Conservation (phyloP, 2,113 vertebrate genomes). For the Ellobius talpinus region DNA sequence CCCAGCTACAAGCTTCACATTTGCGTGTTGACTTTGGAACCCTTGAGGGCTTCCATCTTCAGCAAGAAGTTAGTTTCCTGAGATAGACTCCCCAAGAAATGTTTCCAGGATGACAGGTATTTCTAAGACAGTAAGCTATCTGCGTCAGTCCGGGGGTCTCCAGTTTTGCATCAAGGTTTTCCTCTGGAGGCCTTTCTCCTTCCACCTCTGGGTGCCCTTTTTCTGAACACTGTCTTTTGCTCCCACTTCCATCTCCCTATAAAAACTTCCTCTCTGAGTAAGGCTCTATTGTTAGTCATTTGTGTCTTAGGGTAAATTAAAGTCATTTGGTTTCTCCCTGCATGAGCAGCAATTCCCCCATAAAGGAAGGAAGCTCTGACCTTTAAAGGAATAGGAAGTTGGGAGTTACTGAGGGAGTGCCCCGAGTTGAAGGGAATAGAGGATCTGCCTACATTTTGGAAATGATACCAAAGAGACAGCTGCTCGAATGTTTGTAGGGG, state of each 20-base stretch:
- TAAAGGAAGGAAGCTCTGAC: conserved; percentile 47
- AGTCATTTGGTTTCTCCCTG: conserved; percentile 42
- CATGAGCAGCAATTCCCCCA: conserved; percentile 36
- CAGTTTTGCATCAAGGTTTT: not conserved
- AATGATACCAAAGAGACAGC: not conserved
- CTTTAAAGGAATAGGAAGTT: conserved; percentile 6
- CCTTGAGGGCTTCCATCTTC: not conserved
- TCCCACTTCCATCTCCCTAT: not conserved
- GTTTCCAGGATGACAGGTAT: not conserved
- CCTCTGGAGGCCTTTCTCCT: not conserved
- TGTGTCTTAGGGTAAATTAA: conserved; percentile 59
- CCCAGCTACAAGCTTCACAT: not conserved
- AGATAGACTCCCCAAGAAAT: not conserved
- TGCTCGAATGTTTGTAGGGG: not conserved
- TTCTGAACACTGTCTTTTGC: not conserved
- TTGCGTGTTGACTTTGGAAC: not conserved
- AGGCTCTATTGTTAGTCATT: conserved; percentile 51
- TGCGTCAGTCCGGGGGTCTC: not conserved
- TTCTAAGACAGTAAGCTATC: not conserved
- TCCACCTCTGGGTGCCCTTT: conserved; percentile 13
- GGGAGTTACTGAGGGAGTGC: not conserved
- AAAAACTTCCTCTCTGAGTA: conserved; percentile 44
- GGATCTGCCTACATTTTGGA: not conserved
- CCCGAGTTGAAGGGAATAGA: not conserved
- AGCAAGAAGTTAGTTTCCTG: not conserved